Conservation (phyloP, 2,888 invertebrate species). For the Dolichomitus sp. region DNA sequence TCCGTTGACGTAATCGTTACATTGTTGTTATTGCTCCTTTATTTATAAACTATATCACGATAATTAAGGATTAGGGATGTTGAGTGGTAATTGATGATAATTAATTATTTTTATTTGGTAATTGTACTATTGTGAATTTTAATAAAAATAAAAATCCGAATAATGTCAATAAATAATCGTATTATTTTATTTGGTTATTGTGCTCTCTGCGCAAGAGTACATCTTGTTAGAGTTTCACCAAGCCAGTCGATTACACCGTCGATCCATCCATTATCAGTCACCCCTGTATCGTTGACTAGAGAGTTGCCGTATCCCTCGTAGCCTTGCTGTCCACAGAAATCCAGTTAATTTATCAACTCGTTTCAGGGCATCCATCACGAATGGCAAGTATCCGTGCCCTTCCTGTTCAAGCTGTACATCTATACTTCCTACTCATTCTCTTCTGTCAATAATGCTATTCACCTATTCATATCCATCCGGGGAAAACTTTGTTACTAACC, state of each 20-base stretch:
- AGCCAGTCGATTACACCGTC: slow-evolving; percentile 28
- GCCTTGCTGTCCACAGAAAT: slow-evolving; percentile 53
- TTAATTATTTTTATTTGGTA: too few relatives aligned
- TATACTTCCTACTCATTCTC: slow-evolving; percentile 62
- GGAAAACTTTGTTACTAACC: background rate
- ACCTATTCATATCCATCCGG: slow-evolving; percentile 30
- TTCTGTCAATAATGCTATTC: slow-evolving; percentile 53
- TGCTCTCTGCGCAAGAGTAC: slow-evolving; percentile 17
- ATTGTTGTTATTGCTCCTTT: too few relatives aligned
- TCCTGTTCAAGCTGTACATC: slow-evolving; percentile 19
- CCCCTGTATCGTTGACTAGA: slow-evolving; percentile 37
- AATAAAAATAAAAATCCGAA: too few relatives aligned
- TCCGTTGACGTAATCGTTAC: too few relatives aligned
- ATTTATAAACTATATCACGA: too few relatives aligned
- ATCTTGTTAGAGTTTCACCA: slow-evolving; percentile 7
- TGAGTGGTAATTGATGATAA: too few relatives aligned
- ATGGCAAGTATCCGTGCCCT: slow-evolving; percentile 52
- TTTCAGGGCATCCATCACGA: slow-evolving; percentile 69
- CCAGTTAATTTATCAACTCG: slow-evolving; percentile 72
- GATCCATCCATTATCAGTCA: slow-evolving; percentile 55
- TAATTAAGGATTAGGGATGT: too few relatives aligned
- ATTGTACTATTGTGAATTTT: too few relatives aligned
- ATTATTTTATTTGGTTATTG: background rate
- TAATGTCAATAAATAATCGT: background rate
- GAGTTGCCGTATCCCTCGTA: slow-evolving; percentile 22